These are phyloP conservation scores for Tetragnatha versicolor DNA, from an alignment of 1,140 invertebrate genomes.

Conservation along the genomic window DNA sequence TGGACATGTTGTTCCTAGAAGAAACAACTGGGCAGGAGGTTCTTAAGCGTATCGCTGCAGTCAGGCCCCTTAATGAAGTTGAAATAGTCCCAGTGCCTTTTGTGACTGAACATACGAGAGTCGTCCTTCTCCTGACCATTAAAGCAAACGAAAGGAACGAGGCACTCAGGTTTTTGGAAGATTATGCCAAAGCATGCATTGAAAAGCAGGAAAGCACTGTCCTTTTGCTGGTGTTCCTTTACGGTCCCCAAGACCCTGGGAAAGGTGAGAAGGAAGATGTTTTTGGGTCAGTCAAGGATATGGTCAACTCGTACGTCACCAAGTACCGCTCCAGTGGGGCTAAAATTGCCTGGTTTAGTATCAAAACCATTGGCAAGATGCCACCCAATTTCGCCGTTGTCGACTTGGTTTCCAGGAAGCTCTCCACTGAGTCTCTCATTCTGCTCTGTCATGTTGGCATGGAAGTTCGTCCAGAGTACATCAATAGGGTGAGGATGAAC, in stretches of 20 bases:
- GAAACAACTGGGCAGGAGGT: conserved; percentile 61
- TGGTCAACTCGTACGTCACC: conserved; percentile 70
- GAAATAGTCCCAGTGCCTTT: conserved; percentile 88
- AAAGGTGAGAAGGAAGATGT: conserved; percentile 60
- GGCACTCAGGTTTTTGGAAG: conserved; percentile 72
- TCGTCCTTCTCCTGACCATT: conserved; percentile 78
- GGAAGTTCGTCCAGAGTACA: conserved; percentile 78
- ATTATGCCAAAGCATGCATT: conserved; percentile 76
- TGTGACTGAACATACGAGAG: conserved; percentile 85
- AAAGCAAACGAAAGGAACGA: conserved; percentile 66
- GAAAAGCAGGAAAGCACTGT: conserved; percentile 79
- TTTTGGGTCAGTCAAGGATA: conserved; percentile 73
- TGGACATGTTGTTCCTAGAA: conserved; percentile 74
- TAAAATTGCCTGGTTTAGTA: conserved; percentile 73
- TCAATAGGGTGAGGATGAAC: conserved; percentile 85
- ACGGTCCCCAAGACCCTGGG: conserved; percentile 57
- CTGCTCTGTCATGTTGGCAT: conserved; percentile 73
- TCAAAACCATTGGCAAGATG: conserved; percentile 64
- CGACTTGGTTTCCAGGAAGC: conserved; percentile 76
- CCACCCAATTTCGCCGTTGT: conserved; percentile 72
- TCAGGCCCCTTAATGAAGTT: conserved; percentile 81
- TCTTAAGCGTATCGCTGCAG: conserved; percentile 70
- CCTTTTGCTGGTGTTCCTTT: conserved; percentile 70
- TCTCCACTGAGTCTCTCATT: conserved; percentile 74
- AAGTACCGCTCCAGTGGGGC: conserved; percentile 75